Base-by-base conservation (phyloP, 2,113 vertebrate genomes). In the Heterotilapia buettikoferi region DNA sequence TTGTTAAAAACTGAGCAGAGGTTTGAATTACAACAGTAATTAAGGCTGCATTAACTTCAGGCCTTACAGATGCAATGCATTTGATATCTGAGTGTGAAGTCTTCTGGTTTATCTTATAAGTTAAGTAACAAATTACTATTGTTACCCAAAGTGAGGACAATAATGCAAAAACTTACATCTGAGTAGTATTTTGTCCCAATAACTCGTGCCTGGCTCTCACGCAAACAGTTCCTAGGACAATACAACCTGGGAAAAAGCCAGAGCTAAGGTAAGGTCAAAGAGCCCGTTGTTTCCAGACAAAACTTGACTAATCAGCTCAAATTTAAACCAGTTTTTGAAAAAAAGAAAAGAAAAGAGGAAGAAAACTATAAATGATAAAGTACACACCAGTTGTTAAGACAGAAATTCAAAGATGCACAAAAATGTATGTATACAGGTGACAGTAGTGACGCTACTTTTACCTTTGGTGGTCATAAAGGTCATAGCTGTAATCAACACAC, bases 221-320 rank as follows among this genome's bases (percentile, higher is more conserved):
- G 96, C 93, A 97, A 95, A 88, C 98, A 99, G 88, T 98, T 98
- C 61, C 86, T 97, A 91, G 98, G 98, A 95, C 98, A 99, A 82
- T 98, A 99, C 29, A 99, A 94, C 95, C 98, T 99, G 93, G 59
- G 86, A 33, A 78, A 54, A 84, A 78, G 59, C 24, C 7, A 80
- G 9, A 10, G 26, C 2, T 81, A 7, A 21, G 2, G 38, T 68
- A 26, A 31, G 18, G 5, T 50, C n/a, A 24, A 1, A 38, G 13
- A 11, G 8, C 6, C 61, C 0, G 7, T 0, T 56, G 16, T 21
- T 26, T 54, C 3, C 19, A 56, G 13, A 21, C 3, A 18, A n/a
- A 63, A 53, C n/a, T 24, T 57, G 36, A 40, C n/a, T 43, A 21
- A 53, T 1, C 29, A 19, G 24, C 26, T 59, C 11, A 84, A 47